phyloP scores from a whole-genome alignment of 2,113 vertebrate species.

The Lycocorax pyrrhopterus region DNA sequence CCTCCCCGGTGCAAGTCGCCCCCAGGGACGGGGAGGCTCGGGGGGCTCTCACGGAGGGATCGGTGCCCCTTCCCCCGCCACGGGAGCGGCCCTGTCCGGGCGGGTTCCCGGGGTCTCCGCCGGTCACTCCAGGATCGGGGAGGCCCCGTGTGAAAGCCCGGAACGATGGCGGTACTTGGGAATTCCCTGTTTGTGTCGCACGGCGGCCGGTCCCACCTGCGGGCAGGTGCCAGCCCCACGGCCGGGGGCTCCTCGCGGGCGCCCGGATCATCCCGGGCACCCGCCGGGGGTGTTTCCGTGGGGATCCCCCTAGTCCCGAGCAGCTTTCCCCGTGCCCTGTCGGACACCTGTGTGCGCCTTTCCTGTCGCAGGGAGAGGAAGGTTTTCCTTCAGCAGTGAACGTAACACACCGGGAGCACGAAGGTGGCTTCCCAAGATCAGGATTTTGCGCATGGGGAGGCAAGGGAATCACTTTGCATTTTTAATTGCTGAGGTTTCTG shows the following conservation, averaged over 20 bases:
- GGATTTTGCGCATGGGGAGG: neutral
- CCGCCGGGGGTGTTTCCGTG: accelerated
- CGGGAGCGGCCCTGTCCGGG: neutral
- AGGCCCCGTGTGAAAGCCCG: neutral
- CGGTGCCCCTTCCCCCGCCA: neutral
- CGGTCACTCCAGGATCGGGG: neutral
- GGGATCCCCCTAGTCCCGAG: neutral
- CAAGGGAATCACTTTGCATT: neutral
- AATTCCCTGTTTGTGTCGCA: neutral
- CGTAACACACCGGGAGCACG: accelerated
- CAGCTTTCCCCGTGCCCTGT: neutral
- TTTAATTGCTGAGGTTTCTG: neutral
- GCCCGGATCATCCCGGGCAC: neutral
- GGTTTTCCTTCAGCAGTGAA: accelerated
- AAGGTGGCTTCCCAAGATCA: neutral
- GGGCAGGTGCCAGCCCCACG: neutral
- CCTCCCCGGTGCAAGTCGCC: neutral
- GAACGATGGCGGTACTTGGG: neutral
- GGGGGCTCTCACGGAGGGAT: accelerated
- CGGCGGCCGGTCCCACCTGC: neutral
- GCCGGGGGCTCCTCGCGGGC: neutral
- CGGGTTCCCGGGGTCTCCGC: neutral
- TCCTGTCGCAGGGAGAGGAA: neutral
- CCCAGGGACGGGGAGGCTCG: neutral
- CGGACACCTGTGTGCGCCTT: neutral